A percentile compares a stretch with the other conserved stretches of the same genome.
phyloP scores from a whole-genome alignment of 2,113 vertebrate genomes.

The Nyctereutes procyonoides region DNA sequence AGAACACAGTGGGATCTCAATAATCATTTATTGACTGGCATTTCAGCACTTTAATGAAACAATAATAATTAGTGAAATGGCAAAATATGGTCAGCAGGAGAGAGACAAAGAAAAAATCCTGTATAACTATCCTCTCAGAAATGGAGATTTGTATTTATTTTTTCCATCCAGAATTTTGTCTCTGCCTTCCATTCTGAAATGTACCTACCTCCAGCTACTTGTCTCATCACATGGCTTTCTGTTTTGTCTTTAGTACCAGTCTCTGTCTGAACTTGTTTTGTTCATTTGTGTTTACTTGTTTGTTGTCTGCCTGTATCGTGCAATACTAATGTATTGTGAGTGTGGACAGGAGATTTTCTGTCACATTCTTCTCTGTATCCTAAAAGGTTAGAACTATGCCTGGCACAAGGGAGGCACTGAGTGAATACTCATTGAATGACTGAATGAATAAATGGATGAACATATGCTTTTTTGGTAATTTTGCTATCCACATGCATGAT shows the following conservation, averaged over 20 bases:
- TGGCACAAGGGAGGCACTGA: not conserved
- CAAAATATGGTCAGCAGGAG: conserved; percentile 28
- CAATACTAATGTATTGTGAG: not conserved
- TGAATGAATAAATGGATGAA: not conserved
- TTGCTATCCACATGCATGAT: not conserved
- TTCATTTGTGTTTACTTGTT: not conserved
- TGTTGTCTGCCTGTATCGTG: not conserved
- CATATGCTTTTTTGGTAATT: not conserved
- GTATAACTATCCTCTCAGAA: not conserved
- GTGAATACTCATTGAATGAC: not conserved
- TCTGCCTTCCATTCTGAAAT: not conserved
- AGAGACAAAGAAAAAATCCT: not conserved
- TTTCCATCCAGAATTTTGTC: not conserved
- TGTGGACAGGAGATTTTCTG: not conserved
- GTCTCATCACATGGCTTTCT: not conserved
- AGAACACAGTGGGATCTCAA: conserved; percentile 8
- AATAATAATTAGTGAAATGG: conserved; percentile 58
- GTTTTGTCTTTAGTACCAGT: not conserved
- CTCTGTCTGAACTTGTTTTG: not conserved
- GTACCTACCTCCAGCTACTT: not conserved
- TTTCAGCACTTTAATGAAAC: conserved; percentile 20
- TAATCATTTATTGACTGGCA: not conserved
- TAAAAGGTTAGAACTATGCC: conserved; percentile 1
- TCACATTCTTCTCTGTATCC: not conserved
- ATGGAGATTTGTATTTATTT: not conserved